phyloP scores from a whole-genome alignment of 1,140 invertebrate species.

The Apis florea region DNA sequence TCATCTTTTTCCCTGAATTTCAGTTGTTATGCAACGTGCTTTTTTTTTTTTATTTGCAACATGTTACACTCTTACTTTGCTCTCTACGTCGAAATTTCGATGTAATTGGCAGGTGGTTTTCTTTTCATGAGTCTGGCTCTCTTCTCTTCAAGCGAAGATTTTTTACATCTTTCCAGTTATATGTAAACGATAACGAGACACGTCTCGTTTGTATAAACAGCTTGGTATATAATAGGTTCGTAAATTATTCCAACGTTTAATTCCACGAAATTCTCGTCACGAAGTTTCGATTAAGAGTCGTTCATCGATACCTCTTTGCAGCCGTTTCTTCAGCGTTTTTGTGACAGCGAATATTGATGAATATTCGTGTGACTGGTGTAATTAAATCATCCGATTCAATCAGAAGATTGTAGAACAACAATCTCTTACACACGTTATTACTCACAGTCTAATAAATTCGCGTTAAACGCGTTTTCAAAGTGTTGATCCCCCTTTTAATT shows the following conservation, averaged over 20 bases:
- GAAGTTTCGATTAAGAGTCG: neutral
- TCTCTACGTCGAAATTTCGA: neutral
- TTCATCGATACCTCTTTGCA: constrained; percentile 8
- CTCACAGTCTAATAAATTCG: neutral
- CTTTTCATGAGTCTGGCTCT: neutral
- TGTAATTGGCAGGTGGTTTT: neutral
- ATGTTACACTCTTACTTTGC: neutral
- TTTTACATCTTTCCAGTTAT: neutral
- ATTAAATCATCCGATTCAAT: neutral
- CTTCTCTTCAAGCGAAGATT: neutral
- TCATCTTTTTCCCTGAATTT: neutral
- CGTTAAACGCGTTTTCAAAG: too few relatives aligned
- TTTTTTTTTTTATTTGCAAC: neutral
- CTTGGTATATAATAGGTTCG: too few relatives aligned
- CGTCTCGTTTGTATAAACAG: too few relatives aligned
- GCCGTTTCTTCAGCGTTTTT: constrained; percentile 7
- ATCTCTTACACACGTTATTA: too few relatives aligned
- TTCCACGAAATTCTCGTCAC: neutral
- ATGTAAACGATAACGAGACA: too few relatives aligned
- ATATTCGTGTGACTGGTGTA: neutral
- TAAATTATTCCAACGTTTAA: neutral
- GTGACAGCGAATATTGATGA: neutral
- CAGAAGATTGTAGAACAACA: too few relatives aligned
- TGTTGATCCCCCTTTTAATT: too few relatives aligned
- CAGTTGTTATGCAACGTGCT: neutral